Base-by-base conservation (phyloP, 2,113 vertebrate genomes). In the Nymphicus hollandicus region DNA sequence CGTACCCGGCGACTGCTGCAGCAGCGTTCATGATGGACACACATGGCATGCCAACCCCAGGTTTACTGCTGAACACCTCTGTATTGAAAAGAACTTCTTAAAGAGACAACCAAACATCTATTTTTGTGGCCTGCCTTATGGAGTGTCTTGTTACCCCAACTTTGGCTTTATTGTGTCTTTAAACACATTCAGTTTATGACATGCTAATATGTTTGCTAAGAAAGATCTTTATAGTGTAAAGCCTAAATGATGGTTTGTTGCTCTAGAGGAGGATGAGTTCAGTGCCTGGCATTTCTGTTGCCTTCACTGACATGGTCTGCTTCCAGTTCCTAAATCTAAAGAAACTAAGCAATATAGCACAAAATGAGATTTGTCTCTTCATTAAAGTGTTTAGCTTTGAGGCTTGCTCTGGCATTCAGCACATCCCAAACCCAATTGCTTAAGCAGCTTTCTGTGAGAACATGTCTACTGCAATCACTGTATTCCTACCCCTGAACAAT, bases 11-110 rank as follows among this genome's bases (percentile, higher is more conserved):
- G 12, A 56, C 9, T 2, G 15, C 6, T 4, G 24, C 71, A 41
- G 3, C 31, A 33, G 44, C 0, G 12, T 7, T 47, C 3, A 0
- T 29, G 3, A n/a, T 29, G 35, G 13, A 2, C 1, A 15, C 1
- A 20, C 39, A 29, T 3, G 13, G 3, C 4, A 14, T 1, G 8
- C 8, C 68, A 35, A 23, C 44, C 20, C 20, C 41, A 6, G 43
- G 25, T 23, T 65, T 55, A 9, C 37, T 79, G 53, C 44, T 78
- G 22, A 37, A 14, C 60, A 58, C 10, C 43, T 46, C n/a, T 4
- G 3, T 15, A 25, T 0, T 15, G 50, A 50, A 56, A 76, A 37
- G 3, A 64, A 19, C 20, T 33, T 60, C 66, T 47, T 53, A 47
- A 52, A 72, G 11, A 11, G 1, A 5, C 2, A 49, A 13, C 11